These are phyloP conservation scores for Amphiprion ocellaris DNA, from an alignment of 2,113 vertebrate genomes.

Conservation along the genomic window DNA sequence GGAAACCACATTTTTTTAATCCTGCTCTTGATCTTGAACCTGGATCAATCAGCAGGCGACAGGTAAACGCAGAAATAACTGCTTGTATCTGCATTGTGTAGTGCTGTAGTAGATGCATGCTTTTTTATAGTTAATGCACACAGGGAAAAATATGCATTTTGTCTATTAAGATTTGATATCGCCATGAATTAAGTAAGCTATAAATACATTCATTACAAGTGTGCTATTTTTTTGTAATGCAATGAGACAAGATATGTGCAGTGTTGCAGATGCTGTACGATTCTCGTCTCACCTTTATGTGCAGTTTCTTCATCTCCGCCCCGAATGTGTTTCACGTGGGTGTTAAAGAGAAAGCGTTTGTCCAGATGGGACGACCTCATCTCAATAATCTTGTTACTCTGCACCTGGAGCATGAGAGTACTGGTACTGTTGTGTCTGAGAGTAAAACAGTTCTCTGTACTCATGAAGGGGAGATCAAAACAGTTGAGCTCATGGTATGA, in stretches of 20 bases:
- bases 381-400: slow-evolving; percentile 46
- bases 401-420: slow-evolving; percentile 49
- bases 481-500: slow-evolving; percentile 76
- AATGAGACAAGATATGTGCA: neutral
- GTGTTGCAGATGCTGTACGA: neutral
- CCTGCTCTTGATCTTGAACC: slow-evolving; percentile 44
- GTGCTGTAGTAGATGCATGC: neutral
- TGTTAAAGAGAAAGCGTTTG: slow-evolving; percentile 76
- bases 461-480: neutral
- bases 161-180: neutral
- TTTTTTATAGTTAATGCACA: neutral
- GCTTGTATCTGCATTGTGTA: neutral
- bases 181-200: no score
- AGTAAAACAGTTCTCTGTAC: rapidly evolving
- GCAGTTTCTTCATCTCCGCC: slow-evolving; percentile 83
- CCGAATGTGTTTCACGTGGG: slow-evolving; percentile 82
- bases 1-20: slow-evolving; percentile 9
- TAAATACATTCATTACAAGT: no score
- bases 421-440: neutral
- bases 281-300: slow-evolving; percentile 7
- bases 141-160: neutral
- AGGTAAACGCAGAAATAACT: slow-evolving; percentile 45
- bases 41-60: slow-evolving; percentile 9
- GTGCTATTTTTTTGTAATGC: neutral
- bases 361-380: slow-evolving; percentile 69